Evolutionary conservation across 2,888 invertebrate species (phyloP).

Genomic region (Drosophila suboccidentalis): DNA sequence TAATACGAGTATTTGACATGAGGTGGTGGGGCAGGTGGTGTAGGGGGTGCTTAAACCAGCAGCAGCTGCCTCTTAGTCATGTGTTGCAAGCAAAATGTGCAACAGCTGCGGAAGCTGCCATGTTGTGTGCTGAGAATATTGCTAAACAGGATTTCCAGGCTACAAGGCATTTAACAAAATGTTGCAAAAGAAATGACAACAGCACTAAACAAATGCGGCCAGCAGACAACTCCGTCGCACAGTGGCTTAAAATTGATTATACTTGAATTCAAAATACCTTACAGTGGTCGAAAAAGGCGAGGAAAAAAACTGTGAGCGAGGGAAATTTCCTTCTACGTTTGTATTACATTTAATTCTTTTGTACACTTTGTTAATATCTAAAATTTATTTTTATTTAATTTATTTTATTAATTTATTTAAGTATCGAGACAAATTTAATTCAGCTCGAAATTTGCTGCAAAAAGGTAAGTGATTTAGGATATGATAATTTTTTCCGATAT

Average conservation of each 20-base stretch:
- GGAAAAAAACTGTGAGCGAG: too few relatives aligned
- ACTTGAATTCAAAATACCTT: too few relatives aligned
- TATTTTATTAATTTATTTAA: too few relatives aligned
- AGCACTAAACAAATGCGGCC: slow-evolving; percentile 51
- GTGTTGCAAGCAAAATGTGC: slow-evolving; percentile 46
- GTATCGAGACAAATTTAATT: too few relatives aligned
- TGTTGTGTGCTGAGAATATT: slow-evolving; percentile 66
- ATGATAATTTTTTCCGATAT: too few relatives aligned
- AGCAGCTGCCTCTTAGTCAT: slow-evolving; percentile 21
- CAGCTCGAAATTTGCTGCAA: too few relatives aligned
- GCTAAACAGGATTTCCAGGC: slow-evolving; percentile 78
- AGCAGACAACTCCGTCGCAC: slow-evolving; percentile 37
- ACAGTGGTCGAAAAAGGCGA: too few relatives aligned
- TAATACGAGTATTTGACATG: slow-evolving; percentile 3
- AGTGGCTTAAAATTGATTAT: slow-evolving; percentile 24
- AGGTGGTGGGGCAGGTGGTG: slow-evolving; percentile 4
- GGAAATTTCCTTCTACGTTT: too few relatives aligned
- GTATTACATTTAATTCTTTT: too few relatives aligned
- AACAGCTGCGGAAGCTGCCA: slow-evolving; percentile 46
- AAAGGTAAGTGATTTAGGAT: too few relatives aligned
- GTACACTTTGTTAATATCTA: too few relatives aligned
- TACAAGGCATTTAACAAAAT: slow-evolving; percentile 72
- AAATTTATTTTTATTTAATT: too few relatives aligned
- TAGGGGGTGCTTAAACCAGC: background rate
- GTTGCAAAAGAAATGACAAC: slow-evolving; percentile 56